Percentiles rank a stretch among this genome's conserved stretches.
Conservation (phyloP, 1,140 invertebrate species). For the Diplogasteroides magnus region DNA sequence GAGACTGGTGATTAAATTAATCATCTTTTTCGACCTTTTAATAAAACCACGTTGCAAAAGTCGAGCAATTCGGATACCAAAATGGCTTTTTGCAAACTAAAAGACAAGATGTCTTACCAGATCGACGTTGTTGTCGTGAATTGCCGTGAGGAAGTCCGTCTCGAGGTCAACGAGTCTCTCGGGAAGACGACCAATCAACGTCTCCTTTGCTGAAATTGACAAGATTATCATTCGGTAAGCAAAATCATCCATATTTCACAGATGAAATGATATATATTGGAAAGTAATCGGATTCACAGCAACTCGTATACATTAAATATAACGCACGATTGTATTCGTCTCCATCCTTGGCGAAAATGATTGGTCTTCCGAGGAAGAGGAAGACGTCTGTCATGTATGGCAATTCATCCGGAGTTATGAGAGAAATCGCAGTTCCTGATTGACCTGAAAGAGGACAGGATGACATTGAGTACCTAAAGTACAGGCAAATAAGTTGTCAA, state of each 20-base stretch:
- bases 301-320: background rate
- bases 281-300: background rate
- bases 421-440: conserved; percentile 39
- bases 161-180: conserved; percentile 76
- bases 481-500: too few species aligned
- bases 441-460: conserved; percentile 3
- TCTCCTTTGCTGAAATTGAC: conserved; percentile 55
- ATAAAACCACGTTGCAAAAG: too few species aligned
- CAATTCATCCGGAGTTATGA: conserved; percentile 81
- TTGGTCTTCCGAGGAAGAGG: conserved; percentile 73
- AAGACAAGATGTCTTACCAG: conserved; percentile 61
- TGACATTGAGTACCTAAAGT: too few species aligned
- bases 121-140: conserved; percentile 70
- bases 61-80: too few species aligned
- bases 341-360: conserved; percentile 40
- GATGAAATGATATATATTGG: background rate
- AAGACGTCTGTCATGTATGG: conserved; percentile 87
- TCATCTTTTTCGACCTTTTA: too few species aligned
- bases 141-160: conserved; percentile 70
- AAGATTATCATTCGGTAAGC: background rate
- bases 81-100: too few species aligned
- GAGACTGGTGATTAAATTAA: too few species aligned
- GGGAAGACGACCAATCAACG: conserved; percentile 71
- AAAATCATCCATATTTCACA: background rate
- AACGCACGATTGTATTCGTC: conserved; percentile 27